Evolutionary conservation across 2,113 vertebrate genomes (phyloP).

Genomic region (Amblyornis subalaris): DNA sequence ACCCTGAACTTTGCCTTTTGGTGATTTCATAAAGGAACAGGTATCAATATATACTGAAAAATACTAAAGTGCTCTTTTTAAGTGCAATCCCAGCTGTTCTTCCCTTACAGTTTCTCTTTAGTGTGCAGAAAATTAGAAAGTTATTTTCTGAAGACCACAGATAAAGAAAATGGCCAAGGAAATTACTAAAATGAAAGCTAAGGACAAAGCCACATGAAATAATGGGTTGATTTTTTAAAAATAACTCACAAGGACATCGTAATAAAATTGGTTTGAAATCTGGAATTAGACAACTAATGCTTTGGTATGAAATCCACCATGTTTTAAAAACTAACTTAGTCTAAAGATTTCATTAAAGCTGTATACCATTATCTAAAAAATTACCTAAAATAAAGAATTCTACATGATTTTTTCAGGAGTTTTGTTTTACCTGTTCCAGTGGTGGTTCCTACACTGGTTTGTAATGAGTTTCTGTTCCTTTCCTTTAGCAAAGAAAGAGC

Average conservation of each 20-base stretch:
- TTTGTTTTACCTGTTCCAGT: neutral
- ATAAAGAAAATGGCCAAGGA: neutral
- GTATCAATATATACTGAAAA: neutral
- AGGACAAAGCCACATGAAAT: neutral
- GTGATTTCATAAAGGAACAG: neutral
- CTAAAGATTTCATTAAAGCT: neutral
- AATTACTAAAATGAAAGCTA: neutral
- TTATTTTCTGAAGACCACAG: neutral
- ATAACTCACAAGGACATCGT: neutral
- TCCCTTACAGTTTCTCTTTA: neutral
- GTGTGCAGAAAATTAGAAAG: neutral
- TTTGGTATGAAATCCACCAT: neutral
- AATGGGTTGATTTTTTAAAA: neutral
- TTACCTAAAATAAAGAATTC: neutral
- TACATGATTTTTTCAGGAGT: neutral
- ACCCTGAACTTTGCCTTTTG: neutral
- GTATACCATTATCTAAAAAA: neutral
- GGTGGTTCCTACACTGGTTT: neutral
- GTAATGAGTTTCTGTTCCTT: neutral
- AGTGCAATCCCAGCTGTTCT: neutral
- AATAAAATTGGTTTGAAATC: neutral
- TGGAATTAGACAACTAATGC: neutral
- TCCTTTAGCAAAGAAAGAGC: constrained; percentile 83
- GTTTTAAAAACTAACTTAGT: neutral
- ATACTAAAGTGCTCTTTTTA: neutral